Evolutionary conservation across 2,113 vertebrate species (phyloP), one percentile per base, ranked within the genome.

Genomic region (Loxodonta africana): DNA sequence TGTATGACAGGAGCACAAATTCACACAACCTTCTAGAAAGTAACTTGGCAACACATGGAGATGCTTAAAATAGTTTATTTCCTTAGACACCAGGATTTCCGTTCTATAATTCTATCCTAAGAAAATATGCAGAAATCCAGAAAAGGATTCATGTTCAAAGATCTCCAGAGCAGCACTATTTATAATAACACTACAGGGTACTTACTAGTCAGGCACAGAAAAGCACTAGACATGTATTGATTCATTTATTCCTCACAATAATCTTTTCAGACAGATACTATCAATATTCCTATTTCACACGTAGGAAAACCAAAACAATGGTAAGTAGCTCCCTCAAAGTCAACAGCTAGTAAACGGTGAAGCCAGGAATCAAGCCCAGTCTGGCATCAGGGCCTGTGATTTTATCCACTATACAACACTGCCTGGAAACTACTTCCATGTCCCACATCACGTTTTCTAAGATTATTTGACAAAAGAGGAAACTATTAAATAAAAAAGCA

Each of bases 11-110:
- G 46, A 92, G 8, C 30, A 74, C 8, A n/a, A 87, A 53, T 51
- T 90, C 41, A 95, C 48, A 76, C 48, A 96, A 83, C 6, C 30
- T 65, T 90, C 62, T 74, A 60, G 46, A 93, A 91, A 90, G 63
- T 37, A 86, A 94, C 48, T 78, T 53, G n/a, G n/a, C 37, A 71
- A 77, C 46, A 77, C 5, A 84, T 10, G 21, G 78, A 93, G 26
- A 88, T 74, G 14, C 53, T 83, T 67, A n/a, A 67, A 93, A 67
- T 4, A 65, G 48, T 82, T 83, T 77, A 71, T 85, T 91, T 83
- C 53, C 82, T 95, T 76, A 91, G 69, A 91, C 26, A 44, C 9
- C 76, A 48, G 46, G 62, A 67, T 84, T 83, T 88, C 96, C 76
- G 44, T 80, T 74, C 8, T 26, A 44, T 44, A 96, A 91, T 87